Percentiles rank a stretch among this genome's conserved stretches.
Conservation (phyloP, 64 coral and sea anemone species). For the Trachythela sp. region DNA sequence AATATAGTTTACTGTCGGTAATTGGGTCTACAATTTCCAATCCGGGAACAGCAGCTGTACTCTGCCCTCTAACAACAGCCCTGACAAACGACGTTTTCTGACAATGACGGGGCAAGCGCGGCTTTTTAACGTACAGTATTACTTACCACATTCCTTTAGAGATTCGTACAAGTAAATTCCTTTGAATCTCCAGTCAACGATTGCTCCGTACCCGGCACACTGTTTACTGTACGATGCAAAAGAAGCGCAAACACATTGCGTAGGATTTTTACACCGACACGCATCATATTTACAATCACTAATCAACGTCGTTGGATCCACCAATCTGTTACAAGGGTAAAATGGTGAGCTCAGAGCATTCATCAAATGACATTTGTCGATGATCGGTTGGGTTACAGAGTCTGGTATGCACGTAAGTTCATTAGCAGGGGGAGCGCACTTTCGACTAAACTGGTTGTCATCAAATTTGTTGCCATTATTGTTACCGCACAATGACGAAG, state of each 20-base stretch:
- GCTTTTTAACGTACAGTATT: background rate
- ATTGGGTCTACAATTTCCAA: background rate
- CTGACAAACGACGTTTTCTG: no score
- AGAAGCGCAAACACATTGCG: background rate
- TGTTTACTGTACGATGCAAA: background rate
- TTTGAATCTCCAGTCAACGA: background rate
- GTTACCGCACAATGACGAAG: background rate
- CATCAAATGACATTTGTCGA: background rate
- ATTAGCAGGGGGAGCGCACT: background rate
- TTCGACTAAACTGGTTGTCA: background rate
- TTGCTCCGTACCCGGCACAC: background rate
- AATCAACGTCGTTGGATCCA: background rate
- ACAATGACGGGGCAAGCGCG: no score
- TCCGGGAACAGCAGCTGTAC: no score
- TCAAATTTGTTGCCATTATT: background rate
- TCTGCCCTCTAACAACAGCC: no score
- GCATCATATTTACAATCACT: background rate
- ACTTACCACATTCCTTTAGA: background rate
- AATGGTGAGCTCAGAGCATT: background rate
- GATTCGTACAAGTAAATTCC: background rate
- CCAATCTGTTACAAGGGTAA: background rate
- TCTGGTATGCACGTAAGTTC: background rate
- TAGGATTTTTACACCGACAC: background rate
- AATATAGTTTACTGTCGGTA: background rate
- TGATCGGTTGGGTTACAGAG: background rate